A percentile compares a stretch with the other conserved stretches of the same genome.
phyloP scores from a whole-genome alignment of 2,888 invertebrate genomes.

The Pimpla rufipes region DNA sequence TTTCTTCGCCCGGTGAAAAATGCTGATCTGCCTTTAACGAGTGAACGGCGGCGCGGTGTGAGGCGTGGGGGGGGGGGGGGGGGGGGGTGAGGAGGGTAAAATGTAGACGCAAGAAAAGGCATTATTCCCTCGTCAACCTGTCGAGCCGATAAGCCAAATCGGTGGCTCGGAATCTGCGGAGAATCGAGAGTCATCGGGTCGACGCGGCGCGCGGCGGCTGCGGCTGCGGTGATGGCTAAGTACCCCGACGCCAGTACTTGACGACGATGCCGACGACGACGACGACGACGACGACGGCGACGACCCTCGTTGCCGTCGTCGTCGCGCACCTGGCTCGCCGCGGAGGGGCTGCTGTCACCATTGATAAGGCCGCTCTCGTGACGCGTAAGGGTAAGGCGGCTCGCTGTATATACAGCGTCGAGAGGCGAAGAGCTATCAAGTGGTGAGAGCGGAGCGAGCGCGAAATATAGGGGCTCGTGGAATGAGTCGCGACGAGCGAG shows the following conservation, averaged over 20 bases:
- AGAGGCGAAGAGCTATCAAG: conserved; percentile 40
- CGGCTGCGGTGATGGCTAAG: conserved; percentile 45
- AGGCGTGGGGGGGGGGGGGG: too few species aligned
- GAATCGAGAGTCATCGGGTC: conserved; percentile 58
- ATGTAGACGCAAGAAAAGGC: conserved; percentile 7
- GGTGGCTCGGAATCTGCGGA: conserved; percentile 58
- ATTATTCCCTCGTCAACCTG: conserved; percentile 59
- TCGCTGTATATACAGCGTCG: conserved; percentile 32
- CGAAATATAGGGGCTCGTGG: conserved; percentile 19
- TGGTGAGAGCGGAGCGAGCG: conserved; percentile 26
- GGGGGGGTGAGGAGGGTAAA: neutral
- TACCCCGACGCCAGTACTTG: conserved; percentile 43
- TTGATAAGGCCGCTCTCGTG: conserved; percentile 71
- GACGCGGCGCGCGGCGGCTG: conserved; percentile 4
- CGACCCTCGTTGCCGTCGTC: conserved; percentile 49
- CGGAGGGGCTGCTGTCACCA: conserved; percentile 62
- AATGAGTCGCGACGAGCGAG: conserved; percentile 6
- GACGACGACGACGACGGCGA: conserved; percentile 45
- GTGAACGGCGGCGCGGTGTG: neutral
- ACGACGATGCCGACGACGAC: conserved; percentile 29
- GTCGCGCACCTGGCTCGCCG: conserved; percentile 53
- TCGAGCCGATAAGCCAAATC: conserved; percentile 62
- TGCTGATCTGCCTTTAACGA: conserved; percentile 36
- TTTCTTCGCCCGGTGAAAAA: conserved; percentile 28
- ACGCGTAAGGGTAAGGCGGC: conserved; percentile 5